phyloP scores from a whole-genome alignment of 2,888 invertebrate genomes.

The Phania funesta region DNA sequence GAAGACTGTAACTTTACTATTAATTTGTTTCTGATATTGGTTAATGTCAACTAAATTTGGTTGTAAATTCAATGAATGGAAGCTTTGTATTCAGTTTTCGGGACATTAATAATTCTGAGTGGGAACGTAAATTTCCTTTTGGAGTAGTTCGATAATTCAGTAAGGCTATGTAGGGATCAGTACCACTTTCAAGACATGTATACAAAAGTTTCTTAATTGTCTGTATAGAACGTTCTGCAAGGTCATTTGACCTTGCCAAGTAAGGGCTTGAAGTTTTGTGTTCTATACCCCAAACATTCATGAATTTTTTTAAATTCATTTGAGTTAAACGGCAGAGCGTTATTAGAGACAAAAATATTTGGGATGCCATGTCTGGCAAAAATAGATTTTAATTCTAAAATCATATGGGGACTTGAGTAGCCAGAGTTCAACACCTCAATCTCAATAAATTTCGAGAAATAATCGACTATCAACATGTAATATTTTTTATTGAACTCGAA shows the following conservation, averaged over 20 bases:
- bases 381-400: conserved; percentile 30
- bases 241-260: conserved; percentile 33
- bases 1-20: conserved; percentile 28
- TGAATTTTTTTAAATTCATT: conserved; percentile 22
- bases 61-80: background rate
- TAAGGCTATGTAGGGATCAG: conserved; percentile 19
- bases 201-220: conserved; percentile 23
- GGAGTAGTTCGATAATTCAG: conserved; percentile 8
- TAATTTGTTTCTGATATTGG: conserved; percentile 1
- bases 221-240: conserved; percentile 34
- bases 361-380: conserved; percentile 41
- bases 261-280: conserved; percentile 32
- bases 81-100: background rate
- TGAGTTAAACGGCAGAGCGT: background rate
- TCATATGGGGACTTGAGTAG: conserved; percentile 31
- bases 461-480: conserved; percentile 20
- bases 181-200: conserved; percentile 21
- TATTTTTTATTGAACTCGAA: conserved; percentile 20
- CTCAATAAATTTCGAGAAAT: conserved; percentile 24
- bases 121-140: background rate
- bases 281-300: background rate
- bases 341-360: background rate
- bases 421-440: conserved; percentile 26
- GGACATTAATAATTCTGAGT: background rate
- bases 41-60: background rate